Base-by-base conservation (phyloP, 2,888 invertebrate genomes). In the Graphium colonna region DNA sequence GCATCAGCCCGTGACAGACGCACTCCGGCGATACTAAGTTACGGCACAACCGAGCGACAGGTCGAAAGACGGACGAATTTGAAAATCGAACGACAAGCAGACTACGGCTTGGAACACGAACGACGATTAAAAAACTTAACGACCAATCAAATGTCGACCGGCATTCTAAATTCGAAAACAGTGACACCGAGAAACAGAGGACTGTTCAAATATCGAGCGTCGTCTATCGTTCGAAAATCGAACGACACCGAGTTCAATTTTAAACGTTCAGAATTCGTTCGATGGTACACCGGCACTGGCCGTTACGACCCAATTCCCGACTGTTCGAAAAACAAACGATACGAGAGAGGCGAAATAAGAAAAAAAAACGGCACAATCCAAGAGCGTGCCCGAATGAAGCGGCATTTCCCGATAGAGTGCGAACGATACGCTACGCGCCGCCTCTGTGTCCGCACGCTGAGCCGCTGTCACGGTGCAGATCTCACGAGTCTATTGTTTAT, bases 401-500 rank as follows among this genome's bases (percentile, higher is more conserved):
- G n/a, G 12, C 3, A 10, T 38, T 42, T 52, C 13, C 15, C 17
- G 33, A 38, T 47, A n/a, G 17, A 52, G 28, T 52, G 36, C 46
- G 16, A 17, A 36, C 42, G n/a, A n/a, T n/a, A n/a, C n/a, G n/a
- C n/a, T n/a, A n/a, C n/a, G 16, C 42, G 41, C 33, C 33, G 9
- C 16, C 33, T n/a, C 26, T 18, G 65, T 68, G 69, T 64, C 68
- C 71, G 63, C 69, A 71, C 66, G 65, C 66, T 64, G 66, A 47
- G 41, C 41, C 33, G 42, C 47, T 42, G 52, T 42, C 67, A 64
- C 69, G 75, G 76, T 73, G 73, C 67, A 75, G 74, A 77, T 87
- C 85, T 82, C 86, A 86, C 85, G 85, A 78, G 66, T 73, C 80
- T 73, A 83, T 85, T 87, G 86, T 87, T 77, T 80, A 73, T 72